Base-by-base conservation (phyloP, 2,113 vertebrate species). In the Casuarius casuarius region DNA sequence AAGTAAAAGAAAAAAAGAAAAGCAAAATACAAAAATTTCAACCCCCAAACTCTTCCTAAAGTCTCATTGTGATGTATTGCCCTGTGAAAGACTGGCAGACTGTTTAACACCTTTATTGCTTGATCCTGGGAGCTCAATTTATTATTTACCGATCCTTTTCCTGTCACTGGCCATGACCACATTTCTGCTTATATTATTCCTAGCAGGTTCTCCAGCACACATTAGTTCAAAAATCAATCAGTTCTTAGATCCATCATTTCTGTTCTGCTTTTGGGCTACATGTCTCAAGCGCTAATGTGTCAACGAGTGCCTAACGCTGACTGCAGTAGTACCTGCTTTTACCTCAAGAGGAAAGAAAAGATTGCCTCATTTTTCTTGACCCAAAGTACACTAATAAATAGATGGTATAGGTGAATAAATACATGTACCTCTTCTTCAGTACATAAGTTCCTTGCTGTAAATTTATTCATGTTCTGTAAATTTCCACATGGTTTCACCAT, bases 161-260 rank as follows among this genome's bases (percentile, higher is more conserved):
- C 56, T 96, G 89, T 73, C 87, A 26, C 54, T 79, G 35, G 66
- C 63, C 86, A 82, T 81, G 90, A 92, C 44, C 67, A 70, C 62
- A 6, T 85, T 91, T 83, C 92, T 90, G 74, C 28, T 91, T 91
- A 42, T 70, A 87, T 90, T 94, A 94, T 91, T 96, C 89, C 71
- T 94, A 87, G 54, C 77, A 92, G 87, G 63, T 79, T 90, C 90
- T 85, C 46, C 67, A 74, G 84, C 38, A 80, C 49, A 56, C 54
- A 18, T 46, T 80, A 56, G 46, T 95, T 95, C 54, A 94, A 94
- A 95, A 95, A 96, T 94, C 96, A 94, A 73, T 96, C 81, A 25
- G 33, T 70, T 92, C 19, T 31, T 63, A 80, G 67, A 95, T 92
- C 84, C 84, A 91, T 97, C 44, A 84, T 76, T 92, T 90, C 74